Conservation (phyloP, 2,888 invertebrate species). For the Drosophila infuscata region DNA sequence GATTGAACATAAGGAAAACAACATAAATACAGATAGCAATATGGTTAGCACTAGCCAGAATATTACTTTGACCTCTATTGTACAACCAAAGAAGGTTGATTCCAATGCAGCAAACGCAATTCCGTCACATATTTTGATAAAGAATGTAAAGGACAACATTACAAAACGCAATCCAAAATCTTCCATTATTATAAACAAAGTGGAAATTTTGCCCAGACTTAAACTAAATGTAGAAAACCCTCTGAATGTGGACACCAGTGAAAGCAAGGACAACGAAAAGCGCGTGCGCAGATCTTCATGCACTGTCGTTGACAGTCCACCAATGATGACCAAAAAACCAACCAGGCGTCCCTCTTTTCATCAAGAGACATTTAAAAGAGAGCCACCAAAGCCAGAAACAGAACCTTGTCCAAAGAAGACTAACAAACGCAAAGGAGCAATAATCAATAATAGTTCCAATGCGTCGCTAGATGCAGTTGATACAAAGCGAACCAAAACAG, state of each 20-base stretch:
- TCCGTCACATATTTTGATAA: neutral
- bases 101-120: neutral
- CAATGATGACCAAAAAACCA: neutral
- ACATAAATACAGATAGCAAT: neutral
- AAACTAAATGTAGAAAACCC: neutral
- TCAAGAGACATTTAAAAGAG: neutral
- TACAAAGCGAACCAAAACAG: conserved; percentile 21
- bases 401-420: neutral
- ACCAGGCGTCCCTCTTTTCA: conserved; percentile 15
- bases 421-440: neutral
- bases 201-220: conserved; percentile 25
- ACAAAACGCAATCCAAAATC: neutral
- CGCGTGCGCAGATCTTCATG: neutral
- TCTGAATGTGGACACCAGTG: too few relatives aligned
- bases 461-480: neutral
- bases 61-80: neutral
- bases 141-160: neutral
- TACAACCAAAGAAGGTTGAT: neutral
- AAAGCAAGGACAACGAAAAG: neutral
- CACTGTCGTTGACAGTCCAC: neutral
- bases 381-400: neutral
- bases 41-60: neutral
- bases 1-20: neutral
- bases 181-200: conserved; percentile 15
- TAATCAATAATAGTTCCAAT: neutral